Base-by-base conservation (phyloP, 2,113 vertebrate species). In the Genyomyrus donnyi region DNA sequence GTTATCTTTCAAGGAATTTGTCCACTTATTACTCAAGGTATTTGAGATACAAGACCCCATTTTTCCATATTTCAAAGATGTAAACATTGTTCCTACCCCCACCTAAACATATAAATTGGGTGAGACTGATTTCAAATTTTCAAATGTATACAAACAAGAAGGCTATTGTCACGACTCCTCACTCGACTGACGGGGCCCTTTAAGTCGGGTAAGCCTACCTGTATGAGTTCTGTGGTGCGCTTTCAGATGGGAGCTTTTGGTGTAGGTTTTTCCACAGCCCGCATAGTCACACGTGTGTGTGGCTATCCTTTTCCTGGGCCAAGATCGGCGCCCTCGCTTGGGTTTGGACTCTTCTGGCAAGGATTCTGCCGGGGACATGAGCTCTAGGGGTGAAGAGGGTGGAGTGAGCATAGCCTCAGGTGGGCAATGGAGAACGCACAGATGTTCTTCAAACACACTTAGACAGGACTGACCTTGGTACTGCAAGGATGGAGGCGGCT, bases 231-330 rank as follows among this genome's bases (percentile, higher is more conserved):
- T 97, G 92, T 99, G 97, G 90, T 99, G 98, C 0, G 98, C 98
- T 94, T 99, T 99, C 91, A 99, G 97, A 93, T 99, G 98, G 48
- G 98, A 99, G 93, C 98, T 99, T 95, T 99, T 99, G 11, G 98
- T 99, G 93, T 99, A 99, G 0, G 98, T 99, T 94, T 99, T 99
- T 49, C 98, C 98, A 0, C 98, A 99, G 92, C 98, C 98, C 0
- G 97, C 97, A 0, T 99, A 99, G 93, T 99, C 98, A 0, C 98
- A 99, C 0, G 97, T 99, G 94, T 99, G 98, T 0, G 98, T 98
- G 83, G 98, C 98, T 0, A 98, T 97, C 92, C 98, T 96, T 95
- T 99, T 99, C 93, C 98, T 96, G 2, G 98, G 98, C 98, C 98
- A 99, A 0, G 98, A 98, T 89, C 98, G 96, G 1, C 98, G 95